A percentile compares a stretch with the other conserved stretches of the same genome.
Conservation (phyloP, 2,888 invertebrate species). For the Melanostoma mellinum region DNA sequence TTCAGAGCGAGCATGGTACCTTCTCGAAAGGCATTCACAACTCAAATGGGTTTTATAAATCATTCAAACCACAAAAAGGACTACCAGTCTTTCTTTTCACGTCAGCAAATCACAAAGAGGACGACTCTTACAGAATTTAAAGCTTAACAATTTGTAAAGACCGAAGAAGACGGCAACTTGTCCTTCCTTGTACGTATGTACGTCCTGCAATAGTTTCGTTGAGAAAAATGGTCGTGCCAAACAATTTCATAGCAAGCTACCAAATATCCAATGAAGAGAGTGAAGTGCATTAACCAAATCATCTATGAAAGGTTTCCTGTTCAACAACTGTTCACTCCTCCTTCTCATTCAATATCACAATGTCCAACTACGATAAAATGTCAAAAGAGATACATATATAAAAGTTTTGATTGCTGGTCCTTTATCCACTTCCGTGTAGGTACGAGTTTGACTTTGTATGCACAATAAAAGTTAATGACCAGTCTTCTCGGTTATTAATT, state of each 20-base stretch:
- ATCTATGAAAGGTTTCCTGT: background rate
- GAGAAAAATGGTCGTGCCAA: background rate
- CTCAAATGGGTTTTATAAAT: too few relatives aligned
- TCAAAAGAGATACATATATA: conserved; percentile 18
- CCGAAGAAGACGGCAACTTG: too few relatives aligned
- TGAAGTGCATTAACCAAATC: conserved; percentile 10
- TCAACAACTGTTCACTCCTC: background rate
- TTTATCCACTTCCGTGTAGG: conserved; percentile 6
- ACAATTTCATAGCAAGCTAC: background rate
- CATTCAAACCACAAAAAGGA: too few relatives aligned
- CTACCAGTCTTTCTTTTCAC: too few relatives aligned
- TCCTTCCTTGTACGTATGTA: too few relatives aligned
- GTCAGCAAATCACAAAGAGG: too few relatives aligned
- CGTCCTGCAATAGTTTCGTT: too few relatives aligned
- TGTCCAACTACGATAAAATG: conserved; percentile 1
- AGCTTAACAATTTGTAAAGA: too few relatives aligned
- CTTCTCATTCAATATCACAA: background rate
- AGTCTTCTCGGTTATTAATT: conserved; percentile 63
- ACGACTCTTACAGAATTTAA: too few relatives aligned
- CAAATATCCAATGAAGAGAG: background rate
- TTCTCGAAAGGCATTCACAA: too few relatives aligned
- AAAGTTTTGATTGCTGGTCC: conserved; percentile 45
- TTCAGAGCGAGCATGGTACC: too few relatives aligned
- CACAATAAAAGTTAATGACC: conserved; percentile 66
- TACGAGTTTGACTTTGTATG: conserved; percentile 1